Evolutionary conservation across 2,797 vertebrate species (phyloP).

Genomic region (Champsocephalus gunnari): DNA sequence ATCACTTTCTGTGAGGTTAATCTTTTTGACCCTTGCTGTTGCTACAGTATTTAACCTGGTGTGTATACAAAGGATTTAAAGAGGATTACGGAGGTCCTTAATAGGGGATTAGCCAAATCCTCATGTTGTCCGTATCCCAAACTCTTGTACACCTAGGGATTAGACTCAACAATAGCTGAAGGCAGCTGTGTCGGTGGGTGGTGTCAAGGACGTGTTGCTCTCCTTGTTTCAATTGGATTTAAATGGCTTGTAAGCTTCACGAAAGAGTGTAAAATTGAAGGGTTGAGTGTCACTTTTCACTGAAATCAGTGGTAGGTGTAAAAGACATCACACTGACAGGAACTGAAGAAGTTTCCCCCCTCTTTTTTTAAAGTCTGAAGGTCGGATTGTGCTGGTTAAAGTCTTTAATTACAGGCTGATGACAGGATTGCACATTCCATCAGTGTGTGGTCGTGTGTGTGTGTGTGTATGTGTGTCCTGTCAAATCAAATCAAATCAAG

Average conservation of each 20-base stretch:
- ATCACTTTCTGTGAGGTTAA: conserved; percentile 76
- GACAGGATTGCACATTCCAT: conserved; percentile 68
- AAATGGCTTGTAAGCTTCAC: conserved; percentile 52
- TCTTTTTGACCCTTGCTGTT: conserved; percentile 73
- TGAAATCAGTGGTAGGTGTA: conserved; percentile 29
- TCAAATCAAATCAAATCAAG: neutral
- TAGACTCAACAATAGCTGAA: conserved; percentile 54
- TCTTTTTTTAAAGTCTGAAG: conserved; percentile 20
- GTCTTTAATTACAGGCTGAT: conserved; percentile 75
- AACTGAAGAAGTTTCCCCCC: conserved; percentile 21
- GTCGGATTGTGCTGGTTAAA: conserved; percentile 56
- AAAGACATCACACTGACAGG: conserved; percentile 42
- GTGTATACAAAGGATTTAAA: conserved; percentile 76
- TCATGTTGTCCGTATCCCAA: conserved; percentile 59
- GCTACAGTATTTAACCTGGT: conserved; percentile 74
- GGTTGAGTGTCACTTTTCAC: conserved; percentile 19
- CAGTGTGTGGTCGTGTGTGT: conserved; percentile 70
- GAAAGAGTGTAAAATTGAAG: conserved; percentile 53
- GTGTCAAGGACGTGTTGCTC: conserved; percentile 35
- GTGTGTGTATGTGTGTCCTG: conserved; percentile 23
- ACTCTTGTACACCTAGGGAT: conserved; percentile 60
- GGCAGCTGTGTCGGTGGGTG: conserved; percentile 51
- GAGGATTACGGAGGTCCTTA: conserved; percentile 77
- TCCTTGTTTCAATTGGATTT: conserved; percentile 51
- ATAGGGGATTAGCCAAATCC: conserved; percentile 81